Base-by-base conservation (phyloP, 2,888 invertebrate genomes). In the Scelioninae gen. 1 region DNA sequence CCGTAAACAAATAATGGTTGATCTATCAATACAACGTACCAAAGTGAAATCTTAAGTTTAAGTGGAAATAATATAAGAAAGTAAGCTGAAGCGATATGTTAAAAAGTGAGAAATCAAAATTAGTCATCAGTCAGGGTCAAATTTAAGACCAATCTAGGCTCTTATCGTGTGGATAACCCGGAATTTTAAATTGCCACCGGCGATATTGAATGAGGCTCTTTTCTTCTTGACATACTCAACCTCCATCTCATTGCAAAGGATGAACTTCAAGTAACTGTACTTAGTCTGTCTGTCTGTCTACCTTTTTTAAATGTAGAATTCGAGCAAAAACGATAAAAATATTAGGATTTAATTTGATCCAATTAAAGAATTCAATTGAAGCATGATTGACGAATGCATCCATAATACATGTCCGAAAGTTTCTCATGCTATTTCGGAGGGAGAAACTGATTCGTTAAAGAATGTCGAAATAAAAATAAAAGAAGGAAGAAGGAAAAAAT, bases 151-250 rank as follows among this genome's bases (percentile, higher is more conserved):
- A 65, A 69, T 43, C 53, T 49, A 65, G 58, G n/a, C 34, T 45
- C 34, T 47, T 40, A 56, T 66, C 75, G 66, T 78, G 53, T 60
- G 47, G 74, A 58, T 82, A 83, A 85, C 76, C 84, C 75, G 83
- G 83, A 85, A 84, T 79, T 81, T 80, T 79, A 79, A 82, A 83
- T 77, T 65, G 75, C 77, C 80, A 63, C 55, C 60, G 69, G 83
- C 66, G 8, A 74, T 77, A 78, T 51, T 51, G 62, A 78, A 71
- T 65, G 69, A 75, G 75, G 38, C 65, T 80, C 79, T 77, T 83
- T 79, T 76, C 77, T 77, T 76, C 72, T 76, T 62, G 72, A 82
- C 82, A 72, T 43, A 76, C 82, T 82, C 82, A 82, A 77, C 77
- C 72, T 82, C 72, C 71, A 71, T 75, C 60, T 71, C 69, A 62